Conservation (phyloP, 1,140 invertebrate genomes). For the Yoshiicerus persimilis region DNA sequence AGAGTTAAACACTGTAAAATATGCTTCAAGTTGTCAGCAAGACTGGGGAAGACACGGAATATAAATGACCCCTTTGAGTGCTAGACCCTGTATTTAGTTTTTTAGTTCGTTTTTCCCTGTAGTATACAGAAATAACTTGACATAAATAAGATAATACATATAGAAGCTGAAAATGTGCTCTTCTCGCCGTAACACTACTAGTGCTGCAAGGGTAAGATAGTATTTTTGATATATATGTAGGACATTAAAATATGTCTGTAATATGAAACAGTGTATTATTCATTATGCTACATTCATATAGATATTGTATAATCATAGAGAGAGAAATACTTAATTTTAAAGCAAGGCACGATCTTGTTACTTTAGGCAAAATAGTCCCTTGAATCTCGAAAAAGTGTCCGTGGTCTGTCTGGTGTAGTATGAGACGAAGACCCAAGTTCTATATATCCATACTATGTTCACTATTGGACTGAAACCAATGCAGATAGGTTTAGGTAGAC, state of each 20-base stretch:
- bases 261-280: background rate
- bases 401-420: too few relatives aligned
- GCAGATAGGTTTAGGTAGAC: background rate
- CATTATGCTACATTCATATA: background rate
- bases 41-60: background rate
- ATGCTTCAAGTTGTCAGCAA: conserved; percentile 2
- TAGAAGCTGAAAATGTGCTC: too few relatives aligned
- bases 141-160: too few relatives aligned
- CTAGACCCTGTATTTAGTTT: background rate
- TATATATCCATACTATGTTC: too few relatives aligned
- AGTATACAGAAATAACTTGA: background rate
- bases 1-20: background rate
- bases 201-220: too few relatives aligned
- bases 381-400: background rate
- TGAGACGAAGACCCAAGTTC: background rate
- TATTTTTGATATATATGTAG: background rate
- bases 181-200: too few relatives aligned
- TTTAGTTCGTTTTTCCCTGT: background rate
- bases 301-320: background rate
- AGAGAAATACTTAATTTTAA: background rate
- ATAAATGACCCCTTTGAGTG: conserved; percentile 6
- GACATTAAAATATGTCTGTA: background rate
- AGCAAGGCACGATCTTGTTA: conserved; percentile 2
- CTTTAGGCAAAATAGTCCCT: conserved; percentile 2
- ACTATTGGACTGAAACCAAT: background rate